phyloP scores from a whole-genome alignment of 2,113 vertebrate species.

The Epinephelus fuscoguttatus region DNA sequence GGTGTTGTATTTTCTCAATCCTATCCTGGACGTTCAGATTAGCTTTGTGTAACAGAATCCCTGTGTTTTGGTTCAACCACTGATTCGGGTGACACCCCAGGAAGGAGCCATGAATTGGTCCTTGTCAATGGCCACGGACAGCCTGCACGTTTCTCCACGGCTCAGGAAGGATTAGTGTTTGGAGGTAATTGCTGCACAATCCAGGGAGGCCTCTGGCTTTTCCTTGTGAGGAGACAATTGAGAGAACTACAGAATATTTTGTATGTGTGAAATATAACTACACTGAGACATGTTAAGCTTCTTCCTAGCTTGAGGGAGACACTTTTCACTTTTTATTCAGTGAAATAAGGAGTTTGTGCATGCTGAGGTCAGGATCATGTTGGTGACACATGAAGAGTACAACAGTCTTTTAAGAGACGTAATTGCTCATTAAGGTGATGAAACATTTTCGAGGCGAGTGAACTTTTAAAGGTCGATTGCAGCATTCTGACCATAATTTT shows the following conservation, averaged over 20 bases:
- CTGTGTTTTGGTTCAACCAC: constrained; percentile 33
- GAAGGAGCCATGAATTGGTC: constrained; percentile 45
- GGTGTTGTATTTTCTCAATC: constrained; percentile 17
- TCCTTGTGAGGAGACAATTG: constrained; percentile 16
- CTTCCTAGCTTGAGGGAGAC: neutral
- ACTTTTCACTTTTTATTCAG: neutral
- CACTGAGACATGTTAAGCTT: neutral
- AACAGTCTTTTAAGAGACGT: neutral
- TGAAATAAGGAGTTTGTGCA: neutral
- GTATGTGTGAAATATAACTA: neutral
- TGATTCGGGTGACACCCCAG: constrained; percentile 20
- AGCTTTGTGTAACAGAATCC: constrained; percentile 58
- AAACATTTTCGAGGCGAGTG: neutral
- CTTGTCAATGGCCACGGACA: constrained; percentile 55
- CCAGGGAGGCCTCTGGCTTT: constrained; percentile 44
- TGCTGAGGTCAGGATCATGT: neutral
- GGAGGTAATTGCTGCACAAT: constrained; percentile 39
- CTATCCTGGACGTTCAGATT: constrained; percentile 20
- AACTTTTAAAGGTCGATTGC: neutral
- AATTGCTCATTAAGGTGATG: neutral
- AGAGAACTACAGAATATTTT: constrained; percentile 6
- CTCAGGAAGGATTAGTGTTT: constrained; percentile 61
- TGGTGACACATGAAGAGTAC: neutral
- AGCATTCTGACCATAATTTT: neutral
- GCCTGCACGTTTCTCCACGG: constrained; percentile 46